These are phyloP conservation scores for Helostoma temminkii DNA, from an alignment of 2,797 vertebrate species.

Conservation along the genomic window DNA sequence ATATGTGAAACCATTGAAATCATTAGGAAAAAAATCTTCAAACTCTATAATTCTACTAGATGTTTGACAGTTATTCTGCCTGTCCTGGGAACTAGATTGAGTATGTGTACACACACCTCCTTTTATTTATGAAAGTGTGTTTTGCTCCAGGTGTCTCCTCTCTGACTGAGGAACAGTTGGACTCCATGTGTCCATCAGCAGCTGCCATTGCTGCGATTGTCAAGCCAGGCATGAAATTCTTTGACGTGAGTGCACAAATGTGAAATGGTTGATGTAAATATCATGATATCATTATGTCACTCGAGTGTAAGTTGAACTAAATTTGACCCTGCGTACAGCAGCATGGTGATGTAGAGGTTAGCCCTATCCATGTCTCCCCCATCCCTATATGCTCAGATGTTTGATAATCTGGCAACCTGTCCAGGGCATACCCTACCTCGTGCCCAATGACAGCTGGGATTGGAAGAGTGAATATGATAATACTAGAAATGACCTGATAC, in stretches of 20 bases:
- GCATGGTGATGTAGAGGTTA: too few species aligned
- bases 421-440: too few species aligned
- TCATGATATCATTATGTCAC: background rate
- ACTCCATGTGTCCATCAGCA: slow-evolving; percentile 94
- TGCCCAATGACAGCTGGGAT: too few species aligned
- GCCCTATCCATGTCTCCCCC: too few species aligned
- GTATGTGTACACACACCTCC: background rate
- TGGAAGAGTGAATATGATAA: too few species aligned
- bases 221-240: slow-evolving; percentile 97
- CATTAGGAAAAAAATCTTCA: background rate
- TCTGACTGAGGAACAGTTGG: slow-evolving; percentile 92
- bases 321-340: too few species aligned
- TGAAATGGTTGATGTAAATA: background rate
- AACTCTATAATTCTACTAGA: too few species aligned
- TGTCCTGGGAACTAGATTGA: background rate
- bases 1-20: background rate
- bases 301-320: too few species aligned
- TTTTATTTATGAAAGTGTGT: slow-evolving; percentile 8
- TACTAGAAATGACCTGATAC: too few species aligned
- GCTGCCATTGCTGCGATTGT: slow-evolving; percentile 95
- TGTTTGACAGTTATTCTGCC: too few species aligned
- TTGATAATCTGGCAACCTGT: too few species aligned
- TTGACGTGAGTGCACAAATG: slow-evolving; percentile 85
- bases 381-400: too few species aligned
- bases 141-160: slow-evolving; percentile 83